phyloP scores from a whole-genome alignment of 2,888 invertebrate genomes.

The Lochmaea capreae region DNA sequence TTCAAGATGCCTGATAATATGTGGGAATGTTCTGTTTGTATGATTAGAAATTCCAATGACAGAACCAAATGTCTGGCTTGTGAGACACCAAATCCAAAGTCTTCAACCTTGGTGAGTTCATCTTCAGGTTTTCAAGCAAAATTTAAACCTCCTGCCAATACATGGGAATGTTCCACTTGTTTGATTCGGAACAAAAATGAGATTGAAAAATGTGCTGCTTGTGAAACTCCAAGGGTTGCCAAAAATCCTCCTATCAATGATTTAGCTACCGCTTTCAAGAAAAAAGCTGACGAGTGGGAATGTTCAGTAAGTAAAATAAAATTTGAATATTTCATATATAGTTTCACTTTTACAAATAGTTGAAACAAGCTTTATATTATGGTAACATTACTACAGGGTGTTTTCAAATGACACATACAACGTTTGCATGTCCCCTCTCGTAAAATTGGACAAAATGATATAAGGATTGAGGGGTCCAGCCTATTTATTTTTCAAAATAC shows the following conservation, averaged over 20 bases:
- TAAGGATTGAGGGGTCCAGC: no score
- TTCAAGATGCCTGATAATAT: slow-evolving; percentile 53
- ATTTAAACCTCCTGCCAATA: slow-evolving; percentile 65
- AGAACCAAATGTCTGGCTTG: slow-evolving; percentile 69
- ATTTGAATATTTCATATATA: neutral
- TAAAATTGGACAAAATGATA: no score
- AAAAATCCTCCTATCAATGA: slow-evolving; percentile 26
- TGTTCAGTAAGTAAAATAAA: slow-evolving; percentile 62
- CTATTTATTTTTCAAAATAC: no score
- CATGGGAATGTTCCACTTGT: slow-evolving; percentile 72
- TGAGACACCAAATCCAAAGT: slow-evolving; percentile 62
- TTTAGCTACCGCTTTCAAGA: slow-evolving; percentile 50
- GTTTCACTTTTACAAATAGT: no score
- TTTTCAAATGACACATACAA: no score
- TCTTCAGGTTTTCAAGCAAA: slow-evolving; percentile 47
- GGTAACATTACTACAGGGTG: no score
- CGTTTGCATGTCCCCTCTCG: no score
- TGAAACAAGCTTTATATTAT: no score
- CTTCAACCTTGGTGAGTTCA: slow-evolving; percentile 1
- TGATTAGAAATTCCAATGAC: slow-evolving; percentile 68
- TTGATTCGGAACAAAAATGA: slow-evolving; percentile 69
- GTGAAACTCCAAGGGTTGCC: slow-evolving; percentile 67
- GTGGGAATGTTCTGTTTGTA: slow-evolving; percentile 73
- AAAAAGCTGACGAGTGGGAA: slow-evolving; percentile 67
- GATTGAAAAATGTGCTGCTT: slow-evolving; percentile 68